Base-by-base conservation (phyloP, 23 tunicate genomes). In the Halocynthia aurantium region DNA sequence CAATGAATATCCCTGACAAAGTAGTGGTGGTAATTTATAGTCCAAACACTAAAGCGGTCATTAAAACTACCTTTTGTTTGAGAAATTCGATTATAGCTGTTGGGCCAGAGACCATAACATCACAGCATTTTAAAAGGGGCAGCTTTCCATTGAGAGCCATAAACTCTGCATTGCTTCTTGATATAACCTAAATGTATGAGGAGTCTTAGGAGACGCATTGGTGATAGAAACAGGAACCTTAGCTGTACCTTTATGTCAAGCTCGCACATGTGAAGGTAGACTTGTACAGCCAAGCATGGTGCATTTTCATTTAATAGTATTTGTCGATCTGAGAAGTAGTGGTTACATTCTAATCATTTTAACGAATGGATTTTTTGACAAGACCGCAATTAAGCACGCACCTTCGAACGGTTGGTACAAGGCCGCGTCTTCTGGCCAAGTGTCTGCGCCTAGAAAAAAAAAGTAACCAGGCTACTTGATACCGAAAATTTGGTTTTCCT, bases 21-120 rank as follows among this genome's bases (percentile, higher is more conserved):
- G 49, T 8, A 21, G 49, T 68, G 18, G 13, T 68, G 44, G 22
- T 68, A 12, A 20, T 12, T n/a, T 68, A 68, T 22, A 31, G 44
- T 31, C 44, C 1, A 31, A 31, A 67, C 52, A 75, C 12, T 50
- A 1, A 50, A 44, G 21, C 2, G 19, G 4, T 15, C 12, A n/a
- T 18, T 4, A 18, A 58, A 15, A 58, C n/a, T 40, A 89, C 96
- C 83, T 84, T 89, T 52, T 84, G 86, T 62, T 89, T 85, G 0
- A 89, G 40, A 67, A 91, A 91, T 2, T 77, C 50, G 12, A 81
- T 62, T 49, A 91, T 85, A 7, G 97, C 73, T 11, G 60, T 61
- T 50, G 97, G 91, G 64, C 85, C 97, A 19, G 97, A 91, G 10
- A 91, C 66, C 49, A 91, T 72, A 60, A 82, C 57, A 1, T 91